Evolutionary conservation across 1,140 invertebrate genomes (phyloP), one percentile per base, ranked within the genome.

Genomic region (Drosophila leontia): DNA sequence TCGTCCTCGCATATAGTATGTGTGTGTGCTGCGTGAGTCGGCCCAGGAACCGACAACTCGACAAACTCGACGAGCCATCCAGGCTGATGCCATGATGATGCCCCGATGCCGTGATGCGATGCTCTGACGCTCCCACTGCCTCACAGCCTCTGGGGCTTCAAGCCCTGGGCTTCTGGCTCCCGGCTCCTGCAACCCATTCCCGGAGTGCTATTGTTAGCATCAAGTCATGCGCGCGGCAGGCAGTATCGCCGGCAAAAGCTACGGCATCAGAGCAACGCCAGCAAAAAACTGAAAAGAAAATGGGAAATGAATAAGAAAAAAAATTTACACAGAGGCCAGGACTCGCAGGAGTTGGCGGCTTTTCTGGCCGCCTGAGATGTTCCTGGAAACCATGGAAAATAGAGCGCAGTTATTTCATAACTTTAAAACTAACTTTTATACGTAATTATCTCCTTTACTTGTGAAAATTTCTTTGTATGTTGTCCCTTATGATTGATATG

Each of bases 201-300:
- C 63, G 47, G 78, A 85, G 85, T 85, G 78, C 86, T 82, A 85
- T 90, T 90, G 85, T 90, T 90, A 85, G 75, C 85, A 76, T 58
- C 78, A 90, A 90, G 86, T 90, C 85, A 82, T 76, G 81, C 81
- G 80, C 84, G 85, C 69, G 61, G 64, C 72, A 75, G 64, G 76
- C 71, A 29, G 67, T 68, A 68, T 70, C 48, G 67, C 67, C 41
- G 37, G 47, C 67, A 53, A 69, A 67, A 84, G 19, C 53, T 63
- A 17, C 44, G 48, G 47, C 39, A 39, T 42, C 34, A 50, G n/a
- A 23, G 34, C 29, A 47, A 15, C 44, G 48, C 58, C 44, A 45
- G 45, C 58, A 48, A 60, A 60, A 72, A 72, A 50, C 35, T 50
- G 37, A 72, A 72, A 60, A 51, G 68, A 74, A 63, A 44, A 61